Conservation (phyloP, 2,113 vertebrate genomes). For the Scomber scombrus region DNA sequence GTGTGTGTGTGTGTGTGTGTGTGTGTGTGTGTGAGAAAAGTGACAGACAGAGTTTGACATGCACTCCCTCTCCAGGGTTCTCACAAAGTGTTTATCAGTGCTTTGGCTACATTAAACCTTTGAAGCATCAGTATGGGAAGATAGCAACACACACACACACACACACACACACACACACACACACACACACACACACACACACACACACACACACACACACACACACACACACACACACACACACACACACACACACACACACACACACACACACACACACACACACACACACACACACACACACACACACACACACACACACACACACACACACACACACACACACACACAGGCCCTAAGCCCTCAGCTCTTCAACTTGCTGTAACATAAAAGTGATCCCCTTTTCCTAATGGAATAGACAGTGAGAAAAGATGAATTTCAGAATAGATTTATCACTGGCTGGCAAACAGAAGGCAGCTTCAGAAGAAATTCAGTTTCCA, state of each 20-base stretch:
- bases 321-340: conserved; percentile 6
- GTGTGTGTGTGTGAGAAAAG: conserved; percentile 14
- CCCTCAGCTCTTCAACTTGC: conserved; percentile 30
- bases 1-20: conserved; percentile 20
- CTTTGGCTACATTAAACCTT: conserved; percentile 63
- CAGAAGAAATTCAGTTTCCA: conserved; percentile 31
- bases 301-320: conserved; percentile 4
- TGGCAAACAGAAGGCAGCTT: conserved; percentile 50
- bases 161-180: conserved; percentile 1
- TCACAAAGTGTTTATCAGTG: conserved; percentile 57
- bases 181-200: conserved; percentile 2
- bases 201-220: conserved; percentile 5
- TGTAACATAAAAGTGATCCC: conserved; percentile 48
- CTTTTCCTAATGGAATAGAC: conserved; percentile 53
- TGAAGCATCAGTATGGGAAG: conserved; percentile 40
- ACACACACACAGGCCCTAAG: conserved; percentile 31
- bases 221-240: conserved; percentile 25
- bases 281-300: conserved; percentile 1
- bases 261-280: conserved; percentile 1
- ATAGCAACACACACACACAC: background rate
- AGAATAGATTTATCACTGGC: conserved; percentile 59
- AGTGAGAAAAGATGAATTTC: conserved; percentile 37
- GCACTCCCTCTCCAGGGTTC: conserved; percentile 52
- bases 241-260: conserved; percentile 13
- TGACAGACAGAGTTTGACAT: conserved; percentile 43